A percentile compares a stretch with the other conserved stretches of the same genome.
Conservation (phyloP, 2,797 vertebrate genomes). For the Galaxias olidus region DNA sequence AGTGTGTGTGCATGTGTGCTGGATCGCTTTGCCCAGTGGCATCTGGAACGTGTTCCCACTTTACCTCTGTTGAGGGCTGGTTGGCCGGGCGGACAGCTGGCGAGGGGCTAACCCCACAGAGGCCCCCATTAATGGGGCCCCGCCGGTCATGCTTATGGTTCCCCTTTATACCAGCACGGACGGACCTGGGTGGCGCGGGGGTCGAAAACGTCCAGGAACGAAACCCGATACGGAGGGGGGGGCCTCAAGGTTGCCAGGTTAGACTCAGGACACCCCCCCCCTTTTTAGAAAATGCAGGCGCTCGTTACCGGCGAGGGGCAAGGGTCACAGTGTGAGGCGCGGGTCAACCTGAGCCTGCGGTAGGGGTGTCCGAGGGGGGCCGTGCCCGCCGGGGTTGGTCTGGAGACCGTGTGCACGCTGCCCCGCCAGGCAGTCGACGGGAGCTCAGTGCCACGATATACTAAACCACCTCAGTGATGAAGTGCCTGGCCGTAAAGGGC, state of each 20-base stretch:
- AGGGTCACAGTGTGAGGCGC: slow-evolving; percentile 10
- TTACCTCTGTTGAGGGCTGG: slow-evolving; percentile 64
- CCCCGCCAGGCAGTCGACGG: slow-evolving; percentile 11
- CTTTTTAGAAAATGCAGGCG: slow-evolving; percentile 46
- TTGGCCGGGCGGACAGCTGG: slow-evolving; percentile 25
- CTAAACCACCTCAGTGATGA: slow-evolving; percentile 28
- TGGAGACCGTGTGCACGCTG: neutral
- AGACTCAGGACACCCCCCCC: slow-evolving; percentile 39
- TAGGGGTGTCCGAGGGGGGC: neutral
- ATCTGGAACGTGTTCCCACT: slow-evolving; percentile 72
- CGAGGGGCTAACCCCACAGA: slow-evolving; percentile 23
- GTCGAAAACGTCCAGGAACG: slow-evolving; percentile 26
- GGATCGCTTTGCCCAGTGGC: slow-evolving; percentile 39
- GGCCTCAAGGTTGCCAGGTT: slow-evolving; percentile 42
- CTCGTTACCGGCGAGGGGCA: slow-evolving; percentile 23
- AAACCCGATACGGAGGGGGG: slow-evolving; percentile 43
- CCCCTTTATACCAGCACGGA: slow-evolving; percentile 48
- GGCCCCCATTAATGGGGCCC: slow-evolving; percentile 27
- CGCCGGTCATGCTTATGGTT: slow-evolving; percentile 41
- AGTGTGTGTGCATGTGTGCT: slow-evolving; percentile 18
- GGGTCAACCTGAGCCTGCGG: neutral
- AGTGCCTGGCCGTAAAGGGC: slow-evolving; percentile 26
- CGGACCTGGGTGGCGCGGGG: slow-evolving; percentile 23
- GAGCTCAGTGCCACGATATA: slow-evolving; percentile 29
- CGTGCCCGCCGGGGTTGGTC: neutral